phyloP scores from a whole-genome alignment of 2,888 invertebrate genomes.

The Eupithecia pulchellata region DNA sequence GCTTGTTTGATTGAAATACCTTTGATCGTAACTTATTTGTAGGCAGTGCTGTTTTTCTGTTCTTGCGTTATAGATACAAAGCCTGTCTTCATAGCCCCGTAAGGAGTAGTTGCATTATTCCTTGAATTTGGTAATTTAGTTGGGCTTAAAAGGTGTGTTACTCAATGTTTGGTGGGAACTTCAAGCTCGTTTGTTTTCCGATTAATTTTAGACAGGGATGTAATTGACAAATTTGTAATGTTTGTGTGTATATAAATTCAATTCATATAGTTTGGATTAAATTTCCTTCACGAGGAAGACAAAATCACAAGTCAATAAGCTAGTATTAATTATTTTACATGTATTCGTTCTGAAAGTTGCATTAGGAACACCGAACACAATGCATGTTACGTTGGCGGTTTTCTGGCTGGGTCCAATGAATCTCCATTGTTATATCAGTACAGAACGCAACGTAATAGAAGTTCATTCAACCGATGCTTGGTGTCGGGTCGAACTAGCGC shows the following conservation, averaged over 20 bases:
- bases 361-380: slow-evolving; percentile 15
- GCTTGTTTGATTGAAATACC: slow-evolving; percentile 20
- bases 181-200: not conserved
- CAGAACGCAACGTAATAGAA: slow-evolving; percentile 26
- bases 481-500: slow-evolving; percentile 11
- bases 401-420: slow-evolving; percentile 18
- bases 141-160: not conserved
- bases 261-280: not conserved
- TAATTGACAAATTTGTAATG: not conserved
- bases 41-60: slow-evolving; percentile 16
- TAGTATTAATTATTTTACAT: not conserved
- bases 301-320: not conserved
- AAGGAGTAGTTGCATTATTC: not conserved
- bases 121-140: not conserved
- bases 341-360: slow-evolving; percentile 2
- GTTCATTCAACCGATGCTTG: slow-evolving; percentile 37
- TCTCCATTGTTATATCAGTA: slow-evolving; percentile 36
- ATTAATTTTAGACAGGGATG: not conserved
- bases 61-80: too few relatives aligned
- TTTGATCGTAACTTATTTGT: slow-evolving; percentile 18
- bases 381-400: slow-evolving; percentile 24
- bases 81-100: too few relatives aligned
- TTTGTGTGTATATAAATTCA: not conserved
- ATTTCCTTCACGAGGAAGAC: not conserved
- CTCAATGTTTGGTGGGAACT: slow-evolving; percentile 9